Conservation (phyloP, 2,113 vertebrate species). For the Bothrops jararaca region DNA sequence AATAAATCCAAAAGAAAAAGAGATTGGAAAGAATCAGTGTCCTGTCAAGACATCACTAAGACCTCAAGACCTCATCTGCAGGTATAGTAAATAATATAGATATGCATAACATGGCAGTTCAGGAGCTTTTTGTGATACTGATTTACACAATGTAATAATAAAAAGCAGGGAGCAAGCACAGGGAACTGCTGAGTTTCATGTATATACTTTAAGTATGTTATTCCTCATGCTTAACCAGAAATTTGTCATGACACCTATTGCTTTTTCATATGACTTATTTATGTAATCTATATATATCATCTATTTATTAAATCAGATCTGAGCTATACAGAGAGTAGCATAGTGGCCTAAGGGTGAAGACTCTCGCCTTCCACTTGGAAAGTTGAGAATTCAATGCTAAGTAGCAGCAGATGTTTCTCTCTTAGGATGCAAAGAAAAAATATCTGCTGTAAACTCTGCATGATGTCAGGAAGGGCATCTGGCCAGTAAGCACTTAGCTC, state of each 20-base stretch:
- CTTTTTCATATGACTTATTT: not conserved
- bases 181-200: not conserved
- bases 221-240: not conserved
- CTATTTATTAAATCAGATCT: not conserved
- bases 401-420: not conserved
- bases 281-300: not conserved
- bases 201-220: not conserved
- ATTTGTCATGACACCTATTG: not conserved
- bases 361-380: not conserved
- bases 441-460: too few relatives aligned
- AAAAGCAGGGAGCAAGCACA: not conserved
- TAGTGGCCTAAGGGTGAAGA: not conserved
- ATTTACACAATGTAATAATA: not conserved
- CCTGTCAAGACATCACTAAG: not conserved
- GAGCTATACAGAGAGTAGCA: not conserved
- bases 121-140: not conserved
- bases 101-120: not conserved
- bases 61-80: constrained; percentile 14
- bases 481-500: not conserved
- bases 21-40: constrained; percentile 11
- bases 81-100: constrained; percentile 46
- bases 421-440: not conserved
- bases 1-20: constrained; percentile 10
- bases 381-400: not conserved
- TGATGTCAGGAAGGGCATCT: not conserved